These are phyloP conservation scores for Girardia tigrina DNA, from an alignment of 2,888 invertebrate species.

Conservation along the genomic window DNA sequence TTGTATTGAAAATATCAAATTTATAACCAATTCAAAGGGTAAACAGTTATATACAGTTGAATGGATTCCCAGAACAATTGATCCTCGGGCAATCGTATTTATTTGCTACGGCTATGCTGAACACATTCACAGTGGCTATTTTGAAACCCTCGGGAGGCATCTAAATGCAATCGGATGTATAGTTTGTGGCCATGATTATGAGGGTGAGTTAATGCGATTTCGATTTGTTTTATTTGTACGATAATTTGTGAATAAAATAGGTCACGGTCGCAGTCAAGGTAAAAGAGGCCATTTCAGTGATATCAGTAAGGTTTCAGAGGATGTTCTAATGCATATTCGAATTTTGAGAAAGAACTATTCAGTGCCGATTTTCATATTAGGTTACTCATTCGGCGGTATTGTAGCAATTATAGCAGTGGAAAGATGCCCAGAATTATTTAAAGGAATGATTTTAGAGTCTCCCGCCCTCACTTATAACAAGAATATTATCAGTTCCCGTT, in stretches of 20 bases:
- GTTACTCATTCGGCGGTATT: background rate
- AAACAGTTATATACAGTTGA: background rate
- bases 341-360: background rate
- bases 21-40: background rate
- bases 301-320: background rate
- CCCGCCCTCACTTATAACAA: background rate
- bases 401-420: background rate
- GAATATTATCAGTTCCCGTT: background rate
- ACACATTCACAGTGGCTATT: conserved; percentile 13
- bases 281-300: background rate
- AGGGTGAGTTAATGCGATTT: background rate
- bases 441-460: background rate
- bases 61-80: background rate
- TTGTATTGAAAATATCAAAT: background rate
- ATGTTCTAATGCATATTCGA: background rate
- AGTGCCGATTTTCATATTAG: background rate
- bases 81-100: background rate
- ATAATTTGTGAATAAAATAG: background rate
- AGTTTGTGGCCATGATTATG: background rate
- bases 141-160: background rate
- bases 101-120: conserved; percentile 12
- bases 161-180: conserved; percentile 1
- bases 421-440: background rate
- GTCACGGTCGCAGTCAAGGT: conserved; percentile 10
- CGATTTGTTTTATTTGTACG: too few relatives aligned